A percentile compares a stretch with the other conserved stretches of the same genome.
Conservation (phyloP, 2,888 invertebrate species). For the Isoperla grammatica region DNA sequence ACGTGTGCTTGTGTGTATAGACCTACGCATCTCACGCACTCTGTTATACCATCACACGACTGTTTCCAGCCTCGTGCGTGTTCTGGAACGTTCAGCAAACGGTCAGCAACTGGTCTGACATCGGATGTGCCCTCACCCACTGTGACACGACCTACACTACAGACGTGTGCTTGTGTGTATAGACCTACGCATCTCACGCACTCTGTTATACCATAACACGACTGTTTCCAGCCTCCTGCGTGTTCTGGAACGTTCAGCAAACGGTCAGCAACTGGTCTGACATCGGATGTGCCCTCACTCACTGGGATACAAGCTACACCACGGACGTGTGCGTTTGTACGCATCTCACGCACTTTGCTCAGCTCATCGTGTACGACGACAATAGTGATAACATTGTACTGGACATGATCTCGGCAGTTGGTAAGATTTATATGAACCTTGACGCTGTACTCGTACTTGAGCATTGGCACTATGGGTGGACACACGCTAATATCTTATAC, state of each 20-base stretch:
- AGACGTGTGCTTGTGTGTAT: slow-evolving; percentile 24
- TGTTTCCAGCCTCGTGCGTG: slow-evolving; percentile 23
- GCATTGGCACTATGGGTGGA: too few species aligned
- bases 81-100: slow-evolving; percentile 27
- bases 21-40: too few species aligned
- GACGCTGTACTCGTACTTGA: too few species aligned
- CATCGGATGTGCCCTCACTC: slow-evolving; percentile 14
- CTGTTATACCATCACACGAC: too few species aligned
- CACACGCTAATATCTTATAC: too few species aligned
- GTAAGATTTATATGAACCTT: too few species aligned
- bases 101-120: slow-evolving; percentile 21
- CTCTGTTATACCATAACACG: too few species aligned
- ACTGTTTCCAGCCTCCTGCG: slow-evolving; percentile 10
- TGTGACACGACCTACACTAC: not conserved
- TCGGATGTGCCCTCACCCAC: slow-evolving; percentile 14
- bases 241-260: slow-evolving; percentile 28
- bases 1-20: too few species aligned
- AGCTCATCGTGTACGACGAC: slow-evolving; percentile 16
- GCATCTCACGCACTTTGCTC: slow-evolving; percentile 29
- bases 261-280: slow-evolving; percentile 22
- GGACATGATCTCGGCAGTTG: too few species aligned
- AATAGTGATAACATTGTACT: too few species aligned
- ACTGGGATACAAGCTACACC: not conserved
- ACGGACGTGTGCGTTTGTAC: slow-evolving; percentile 25
- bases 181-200: too few species aligned